Percentiles rank a stretch among this genome's conserved stretches.
These are phyloP conservation scores for Lepus americanus DNA, from an alignment of 2,113 vertebrate genomes.

Conservation along the genomic window DNA sequence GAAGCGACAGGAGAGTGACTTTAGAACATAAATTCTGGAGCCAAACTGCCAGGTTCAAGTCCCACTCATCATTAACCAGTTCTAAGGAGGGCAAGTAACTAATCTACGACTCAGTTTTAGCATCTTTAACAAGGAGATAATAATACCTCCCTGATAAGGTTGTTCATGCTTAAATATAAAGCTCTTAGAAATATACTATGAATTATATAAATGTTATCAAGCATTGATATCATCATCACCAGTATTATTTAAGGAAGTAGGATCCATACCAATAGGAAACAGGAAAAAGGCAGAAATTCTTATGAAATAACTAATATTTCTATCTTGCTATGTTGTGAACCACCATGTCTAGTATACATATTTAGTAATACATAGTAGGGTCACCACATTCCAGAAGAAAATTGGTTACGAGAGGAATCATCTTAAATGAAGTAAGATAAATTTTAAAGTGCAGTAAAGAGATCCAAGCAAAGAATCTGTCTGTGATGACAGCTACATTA, in stretches of 20 bases:
- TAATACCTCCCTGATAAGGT: not conserved
- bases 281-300: not conserved
- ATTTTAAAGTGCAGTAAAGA: not conserved
- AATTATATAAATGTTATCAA: not conserved
- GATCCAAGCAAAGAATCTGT: not conserved
- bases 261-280: not conserved
- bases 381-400: not conserved
- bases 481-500: not conserved
- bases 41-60: not conserved
- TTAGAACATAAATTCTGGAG: not conserved
- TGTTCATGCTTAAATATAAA: not conserved
- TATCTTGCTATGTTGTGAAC: not conserved
- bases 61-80: not conserved
- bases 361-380: not conserved
- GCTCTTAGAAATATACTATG: not conserved
- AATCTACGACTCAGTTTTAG: not conserved
- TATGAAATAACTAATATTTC: not conserved
- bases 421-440: not conserved
- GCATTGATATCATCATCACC: not conserved
- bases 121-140: not conserved
- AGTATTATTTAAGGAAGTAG: not conserved
- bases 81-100: not conserved
- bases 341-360: not conserved
- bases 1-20: rapidly evolving
- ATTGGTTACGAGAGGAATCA: not conserved